phyloP scores from a whole-genome alignment of 2,797 vertebrate genomes.

The Chaenodraco wilsoni region DNA sequence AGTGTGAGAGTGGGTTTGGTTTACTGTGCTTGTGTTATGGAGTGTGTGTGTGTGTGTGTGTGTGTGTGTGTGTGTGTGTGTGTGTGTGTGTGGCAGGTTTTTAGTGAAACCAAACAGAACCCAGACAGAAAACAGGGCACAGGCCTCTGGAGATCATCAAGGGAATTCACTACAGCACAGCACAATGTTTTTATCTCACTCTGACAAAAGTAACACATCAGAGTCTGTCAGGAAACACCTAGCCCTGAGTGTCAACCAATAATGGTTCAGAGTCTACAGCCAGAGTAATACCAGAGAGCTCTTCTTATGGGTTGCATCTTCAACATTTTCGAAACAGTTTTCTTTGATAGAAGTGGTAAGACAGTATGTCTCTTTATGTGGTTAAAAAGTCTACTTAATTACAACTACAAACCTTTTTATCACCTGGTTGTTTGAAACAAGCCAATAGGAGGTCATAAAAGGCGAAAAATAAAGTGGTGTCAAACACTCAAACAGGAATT shows the following conservation, averaged over 20 bases:
- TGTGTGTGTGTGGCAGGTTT: slow-evolving; percentile 31
- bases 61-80: too few species aligned
- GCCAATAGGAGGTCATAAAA: not conserved
- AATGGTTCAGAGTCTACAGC: not conserved
- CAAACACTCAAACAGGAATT: not conserved
- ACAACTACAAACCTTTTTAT: not conserved
- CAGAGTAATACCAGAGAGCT: not conserved
- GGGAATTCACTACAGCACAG: slow-evolving; percentile 11
- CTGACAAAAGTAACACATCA: slow-evolving; percentile 23
- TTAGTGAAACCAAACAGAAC: slow-evolving; percentile 56
- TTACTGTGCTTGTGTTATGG: not conserved
- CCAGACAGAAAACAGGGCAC: slow-evolving; percentile 44
- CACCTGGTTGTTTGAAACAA: slow-evolving; percentile 5
- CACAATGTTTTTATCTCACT: slow-evolving; percentile 24
- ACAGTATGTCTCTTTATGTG: not conserved
- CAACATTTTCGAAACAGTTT: not conserved
- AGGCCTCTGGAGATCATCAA: not conserved
- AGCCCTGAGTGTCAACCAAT: slow-evolving; percentile 4
- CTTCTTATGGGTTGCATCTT: not conserved
- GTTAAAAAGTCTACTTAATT: not conserved
- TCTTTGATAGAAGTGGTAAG: slow-evolving; percentile 1
- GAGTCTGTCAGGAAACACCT: slow-evolving; percentile 18
- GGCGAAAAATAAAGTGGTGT: not conserved
- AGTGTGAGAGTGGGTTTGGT: slow-evolving; percentile 34
- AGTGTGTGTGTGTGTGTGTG: too few species aligned